Base-by-base conservation (phyloP, 2,797 vertebrate genomes). In the Chaenodraco wilsoni region DNA sequence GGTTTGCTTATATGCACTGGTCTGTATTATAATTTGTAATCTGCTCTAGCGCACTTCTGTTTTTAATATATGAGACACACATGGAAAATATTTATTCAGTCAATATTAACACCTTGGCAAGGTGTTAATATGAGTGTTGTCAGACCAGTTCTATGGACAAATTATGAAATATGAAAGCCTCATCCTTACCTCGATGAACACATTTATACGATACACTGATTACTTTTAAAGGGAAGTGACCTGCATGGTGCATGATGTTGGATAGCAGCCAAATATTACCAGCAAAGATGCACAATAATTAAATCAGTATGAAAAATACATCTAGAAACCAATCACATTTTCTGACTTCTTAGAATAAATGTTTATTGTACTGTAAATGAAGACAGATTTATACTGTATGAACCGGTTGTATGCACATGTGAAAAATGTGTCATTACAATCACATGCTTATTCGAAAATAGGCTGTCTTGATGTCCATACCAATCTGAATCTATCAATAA, bases 401-500 rank as follows among this genome's bases (percentile, higher is more conserved):
- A 33, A 56, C 4, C 46, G 37, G 14, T 40, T 45, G 31, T 52
- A 15, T 59, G 17, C 14, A 27, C 19, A 50, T 43, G 10, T 12
- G 52, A 9, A 74, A 44, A 3, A 55, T 63, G 9, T 37, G 5
- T 21, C 4, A 14, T 46, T 43, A 11, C 11, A 33, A 52, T 49
- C 21, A 50, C 37, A 4, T 65, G 5, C 12, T 60, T 60, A 16
- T 31, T 17, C 5, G 49, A 21, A 55, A 65, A 69, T 21, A n/a
- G 62, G 5, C 45, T 52, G 51, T 69, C 6, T 49, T 57, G 41
- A 33, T 74, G 40, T 63, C 40, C 1, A 48, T 23, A 72, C 49
- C 44, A 54, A 76, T 84, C 48, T 81, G 49, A 49, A 49, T 89
- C 81, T 86, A 72, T 88, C 61, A 72, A 74, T 81, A 58, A 76